phyloP scores from a whole-genome alignment of 2,113 vertebrate genomes.

The Grus americana region DNA sequence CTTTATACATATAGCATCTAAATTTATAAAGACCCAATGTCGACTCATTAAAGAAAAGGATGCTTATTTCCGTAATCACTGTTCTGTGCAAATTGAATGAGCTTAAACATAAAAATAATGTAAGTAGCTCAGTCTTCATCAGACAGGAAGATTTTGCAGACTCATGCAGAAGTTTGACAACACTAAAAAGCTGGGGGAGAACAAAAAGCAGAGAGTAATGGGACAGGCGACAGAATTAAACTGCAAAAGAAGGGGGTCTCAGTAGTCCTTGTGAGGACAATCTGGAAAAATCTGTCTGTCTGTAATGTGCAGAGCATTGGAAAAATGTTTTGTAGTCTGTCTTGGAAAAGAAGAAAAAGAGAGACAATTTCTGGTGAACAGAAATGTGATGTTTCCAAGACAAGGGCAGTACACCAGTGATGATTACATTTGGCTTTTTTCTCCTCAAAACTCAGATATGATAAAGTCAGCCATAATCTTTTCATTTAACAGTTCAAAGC shows the following conservation, averaged over 20 bases:
- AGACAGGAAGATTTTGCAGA: background rate
- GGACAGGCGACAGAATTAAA: background rate
- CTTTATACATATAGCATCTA: background rate
- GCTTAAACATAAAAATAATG: background rate
- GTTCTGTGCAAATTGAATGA: background rate
- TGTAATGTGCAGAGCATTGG: background rate
- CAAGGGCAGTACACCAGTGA: background rate
- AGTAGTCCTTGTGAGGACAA: background rate
- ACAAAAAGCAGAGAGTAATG: background rate
- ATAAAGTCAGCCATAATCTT: background rate
- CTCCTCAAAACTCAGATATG: background rate
- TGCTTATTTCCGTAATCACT: background rate
- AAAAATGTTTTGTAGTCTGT: background rate
- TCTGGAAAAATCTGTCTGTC: background rate
- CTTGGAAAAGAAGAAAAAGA: background rate
- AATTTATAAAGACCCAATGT: background rate
- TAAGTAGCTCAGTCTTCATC: background rate
- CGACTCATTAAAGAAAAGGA: background rate
- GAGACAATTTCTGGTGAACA: background rate
- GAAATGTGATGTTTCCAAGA: background rate
- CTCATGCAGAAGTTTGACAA: background rate
- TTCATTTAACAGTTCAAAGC: background rate
- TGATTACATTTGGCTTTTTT: background rate
- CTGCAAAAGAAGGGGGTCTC: background rate
- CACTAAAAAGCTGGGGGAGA: background rate